phyloP scores from a whole-genome alignment of 2,113 vertebrate genomes.

The Siphamia tubifer region DNA sequence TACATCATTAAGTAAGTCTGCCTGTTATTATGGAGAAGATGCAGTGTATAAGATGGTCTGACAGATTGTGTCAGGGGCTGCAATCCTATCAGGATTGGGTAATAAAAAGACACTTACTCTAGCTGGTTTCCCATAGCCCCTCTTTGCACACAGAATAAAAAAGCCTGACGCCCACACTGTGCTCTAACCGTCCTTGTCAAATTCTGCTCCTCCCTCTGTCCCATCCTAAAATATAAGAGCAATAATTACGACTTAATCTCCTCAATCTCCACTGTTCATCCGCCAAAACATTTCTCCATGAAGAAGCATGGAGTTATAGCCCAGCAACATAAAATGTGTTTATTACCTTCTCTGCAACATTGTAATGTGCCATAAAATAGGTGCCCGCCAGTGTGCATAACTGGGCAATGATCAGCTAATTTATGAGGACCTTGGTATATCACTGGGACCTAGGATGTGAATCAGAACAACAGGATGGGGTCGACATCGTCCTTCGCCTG shows the following conservation, averaged over 20 bases:
- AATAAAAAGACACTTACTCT: conserved; percentile 74
- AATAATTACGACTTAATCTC: conserved; percentile 69
- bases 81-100: conserved; percentile 61
- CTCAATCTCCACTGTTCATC: conserved; percentile 46
- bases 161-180: conserved; percentile 1
- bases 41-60: conserved; percentile 60
- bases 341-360: conserved; percentile 41
- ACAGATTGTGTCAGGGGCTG: conserved; percentile 65
- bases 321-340: conserved; percentile 40
- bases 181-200: conserved; percentile 62
- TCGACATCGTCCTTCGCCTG: conserved; percentile 49
- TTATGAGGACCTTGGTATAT: conserved; percentile 58
- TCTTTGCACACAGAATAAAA: conserved; percentile 42
- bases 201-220: conserved; percentile 21
- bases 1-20: conserved; percentile 56
- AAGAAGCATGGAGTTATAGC: conserved; percentile 25
- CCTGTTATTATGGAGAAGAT: conserved; percentile 59
- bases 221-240: conserved; percentile 48
- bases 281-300: conserved; percentile 38
- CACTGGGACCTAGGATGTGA: conserved; percentile 29
- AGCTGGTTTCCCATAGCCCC: conserved; percentile 40
- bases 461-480: neutral
- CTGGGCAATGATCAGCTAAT: conserved; percentile 57
- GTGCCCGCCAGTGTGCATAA: conserved; percentile 17
- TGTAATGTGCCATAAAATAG: conserved; percentile 53